Evolutionary conservation across 64 coral and sea anemone species (phyloP).

Genomic region (Anthopleura sola): DNA sequence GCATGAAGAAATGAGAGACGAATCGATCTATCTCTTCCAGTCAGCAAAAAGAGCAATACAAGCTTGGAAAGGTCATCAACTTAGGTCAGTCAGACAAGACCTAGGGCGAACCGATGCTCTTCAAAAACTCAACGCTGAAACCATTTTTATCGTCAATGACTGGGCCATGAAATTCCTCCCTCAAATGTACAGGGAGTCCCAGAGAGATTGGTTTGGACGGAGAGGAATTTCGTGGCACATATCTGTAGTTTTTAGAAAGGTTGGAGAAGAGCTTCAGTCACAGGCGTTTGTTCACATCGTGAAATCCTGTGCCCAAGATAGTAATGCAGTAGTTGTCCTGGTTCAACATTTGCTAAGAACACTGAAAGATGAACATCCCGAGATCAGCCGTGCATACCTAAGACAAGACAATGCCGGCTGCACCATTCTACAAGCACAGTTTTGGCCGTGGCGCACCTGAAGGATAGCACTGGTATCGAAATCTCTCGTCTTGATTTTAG

Average conservation of each 20-base stretch:
- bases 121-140: not conserved
- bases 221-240: slow-evolving; percentile 21
- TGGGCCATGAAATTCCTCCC: slow-evolving; percentile 24
- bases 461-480: slow-evolving; percentile 29
- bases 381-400: not conserved
- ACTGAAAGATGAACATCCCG: not conserved
- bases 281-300: slow-evolving; percentile 17
- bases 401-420: not conserved
- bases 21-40: not conserved
- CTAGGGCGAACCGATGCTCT: not conserved
- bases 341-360: not conserved
- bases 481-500: slow-evolving; percentile 20
- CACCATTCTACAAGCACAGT: not conserved
- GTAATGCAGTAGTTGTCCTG: not conserved
- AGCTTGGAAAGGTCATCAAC: slow-evolving; percentile 25
- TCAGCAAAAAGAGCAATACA: not conserved
- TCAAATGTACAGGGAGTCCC: not conserved
- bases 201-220: not conserved
- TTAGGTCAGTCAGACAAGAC: slow-evolving; percentile 26
- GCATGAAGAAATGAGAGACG: not conserved
- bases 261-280: not conserved
- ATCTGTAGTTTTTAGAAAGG: not conserved
- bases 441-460: not conserved
- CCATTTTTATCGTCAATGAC: slow-evolving; percentile 9
- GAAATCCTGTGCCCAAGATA: slow-evolving; percentile 10